Evolutionary conservation across 2,113 vertebrate species (phyloP).

Genomic region (Elanus axillaris): DNA sequence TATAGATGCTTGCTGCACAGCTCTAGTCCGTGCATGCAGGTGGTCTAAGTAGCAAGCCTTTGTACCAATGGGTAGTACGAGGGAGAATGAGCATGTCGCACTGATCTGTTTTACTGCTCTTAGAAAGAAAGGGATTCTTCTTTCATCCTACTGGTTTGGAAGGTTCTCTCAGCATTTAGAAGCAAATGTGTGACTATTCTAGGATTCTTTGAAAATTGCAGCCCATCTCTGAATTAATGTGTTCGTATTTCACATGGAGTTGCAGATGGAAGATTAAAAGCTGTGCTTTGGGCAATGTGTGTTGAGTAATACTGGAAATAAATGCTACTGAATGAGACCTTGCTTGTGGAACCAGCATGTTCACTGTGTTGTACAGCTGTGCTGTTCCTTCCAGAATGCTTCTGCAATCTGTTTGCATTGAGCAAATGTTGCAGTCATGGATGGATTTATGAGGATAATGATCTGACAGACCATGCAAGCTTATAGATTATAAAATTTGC

Average conservation of each 20-base stretch:
- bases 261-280: neutral
- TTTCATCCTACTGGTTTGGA: neutral
- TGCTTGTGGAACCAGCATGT: neutral
- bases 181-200: neutral
- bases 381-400: neutral
- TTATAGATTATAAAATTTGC: neutral
- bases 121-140: neutral
- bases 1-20: neutral
- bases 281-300: neutral
- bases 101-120: neutral
- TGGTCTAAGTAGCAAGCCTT: neutral
- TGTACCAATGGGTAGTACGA: neutral
- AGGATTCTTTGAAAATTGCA: neutral
- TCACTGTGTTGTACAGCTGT: neutral
- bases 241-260: neutral
- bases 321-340: neutral
- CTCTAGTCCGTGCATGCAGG: neutral
- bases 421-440: neutral
- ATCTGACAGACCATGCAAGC: neutral
- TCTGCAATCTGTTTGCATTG: neutral
- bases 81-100: fast-evolving
- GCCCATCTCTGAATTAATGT: neutral
- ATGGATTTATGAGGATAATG: neutral
- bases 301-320: neutral
- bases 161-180: neutral